A percentile compares a stretch with the other conserved stretches of the same genome.
Conservation (phyloP, 2,888 invertebrate genomes). For the Sipha maydis region DNA sequence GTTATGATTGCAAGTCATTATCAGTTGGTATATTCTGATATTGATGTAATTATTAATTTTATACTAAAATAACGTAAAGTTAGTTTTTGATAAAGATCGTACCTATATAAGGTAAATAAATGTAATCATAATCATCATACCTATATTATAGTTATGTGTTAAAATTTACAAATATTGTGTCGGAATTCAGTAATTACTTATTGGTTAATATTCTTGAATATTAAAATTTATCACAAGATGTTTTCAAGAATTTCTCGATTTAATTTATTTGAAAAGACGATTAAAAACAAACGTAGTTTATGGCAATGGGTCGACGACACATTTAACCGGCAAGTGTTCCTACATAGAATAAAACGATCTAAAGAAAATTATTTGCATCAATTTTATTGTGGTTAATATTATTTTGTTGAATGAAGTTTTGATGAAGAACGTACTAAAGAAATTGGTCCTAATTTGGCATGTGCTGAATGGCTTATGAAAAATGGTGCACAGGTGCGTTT, state of each 20-base stretch:
- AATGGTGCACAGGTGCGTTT: constrained; percentile 89
- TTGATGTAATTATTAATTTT: too few species aligned
- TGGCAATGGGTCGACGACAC: constrained; percentile 57
- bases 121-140: too few species aligned
- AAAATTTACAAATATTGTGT: too few species aligned
- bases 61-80: too few species aligned
- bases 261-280: not conserved
- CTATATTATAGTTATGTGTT: too few species aligned
- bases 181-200: too few species aligned
- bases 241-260: not conserved
- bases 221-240: not conserved
- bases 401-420: constrained; percentile 68
- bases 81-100: too few species aligned
- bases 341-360: not conserved
- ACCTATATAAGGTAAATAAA: too few species aligned
- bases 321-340: constrained; percentile 48
- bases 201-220: too few species aligned
- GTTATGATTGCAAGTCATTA: too few species aligned
- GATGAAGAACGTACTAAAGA: constrained; percentile 75
- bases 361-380: not conserved
- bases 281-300: not conserved
- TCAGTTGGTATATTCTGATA: too few species aligned
- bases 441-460: constrained; percentile 88
- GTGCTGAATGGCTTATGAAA: constrained; percentile 94
- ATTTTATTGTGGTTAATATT: not conserved